A percentile compares a stretch with the other conserved stretches of the same genome.
Evolutionary conservation across 2,797 vertebrate species (phyloP).

Genomic region (Picus viridis): DNA sequence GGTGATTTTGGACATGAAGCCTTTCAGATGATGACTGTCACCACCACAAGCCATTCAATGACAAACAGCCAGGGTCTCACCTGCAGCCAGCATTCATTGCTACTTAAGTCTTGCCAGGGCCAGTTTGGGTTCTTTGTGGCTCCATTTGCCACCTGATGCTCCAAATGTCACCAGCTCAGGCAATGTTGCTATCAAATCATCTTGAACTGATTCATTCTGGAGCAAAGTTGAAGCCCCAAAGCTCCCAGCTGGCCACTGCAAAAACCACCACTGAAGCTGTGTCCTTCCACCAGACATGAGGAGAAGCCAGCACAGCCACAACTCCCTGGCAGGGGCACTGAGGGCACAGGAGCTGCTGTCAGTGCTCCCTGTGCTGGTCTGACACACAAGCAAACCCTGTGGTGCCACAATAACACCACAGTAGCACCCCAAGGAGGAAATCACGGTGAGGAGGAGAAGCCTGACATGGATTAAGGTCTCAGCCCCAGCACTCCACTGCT

Average conservation of each 20-base stretch:
- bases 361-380: neutral
- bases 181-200: neutral
- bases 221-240: neutral
- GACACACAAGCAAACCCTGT: neutral
- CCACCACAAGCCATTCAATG: rapidly evolving
- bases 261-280: neutral
- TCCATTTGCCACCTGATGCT: neutral
- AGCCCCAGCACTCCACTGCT: neutral
- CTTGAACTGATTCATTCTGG: neutral
- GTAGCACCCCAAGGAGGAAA: neutral
- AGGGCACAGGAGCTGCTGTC: neutral
- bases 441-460: neutral
- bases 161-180: neutral
- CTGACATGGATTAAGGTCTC: neutral
- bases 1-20: neutral
- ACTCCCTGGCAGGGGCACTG: neutral
- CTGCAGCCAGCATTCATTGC: neutral
- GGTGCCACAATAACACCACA: neutral
- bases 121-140: neutral
- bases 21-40: neutral
- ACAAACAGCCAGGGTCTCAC: neutral
- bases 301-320: neutral
- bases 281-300: neutral
- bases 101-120: neutral
- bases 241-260: neutral